Base-by-base conservation (phyloP, 2,888 invertebrate species). In the Tryphoninae sp. region DNA sequence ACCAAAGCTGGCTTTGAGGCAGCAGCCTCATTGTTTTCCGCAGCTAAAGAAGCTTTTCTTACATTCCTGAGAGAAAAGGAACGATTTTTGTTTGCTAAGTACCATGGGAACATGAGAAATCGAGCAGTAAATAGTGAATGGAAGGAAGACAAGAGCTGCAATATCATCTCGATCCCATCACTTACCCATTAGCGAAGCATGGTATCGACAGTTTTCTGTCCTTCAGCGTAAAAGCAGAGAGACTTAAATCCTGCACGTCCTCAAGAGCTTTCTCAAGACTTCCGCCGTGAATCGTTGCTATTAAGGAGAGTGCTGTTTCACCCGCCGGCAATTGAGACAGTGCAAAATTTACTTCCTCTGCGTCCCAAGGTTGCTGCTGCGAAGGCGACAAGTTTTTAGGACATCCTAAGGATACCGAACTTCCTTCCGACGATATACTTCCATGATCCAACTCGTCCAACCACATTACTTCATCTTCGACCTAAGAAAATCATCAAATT, bases 1-100 rank as follows among this genome's bases (percentile, higher is more conserved):
- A 93, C 90, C 61, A 93, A 92, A 26, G 93, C 93, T 53, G 93
- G 92, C 33, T 93, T 86, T 23, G 88, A 83, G 42, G 84, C 83
- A 16, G 85, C 75, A 1, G 87, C 86, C 49, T 86, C 83, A 45
- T 88, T 86, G 65, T 90, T 89, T 80, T 89, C 90, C 23, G 86
- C 86, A 9, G 84, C 86, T 33, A 87, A 59, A 2, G 88, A 84
- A 33, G 86, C 85, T 80, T 89, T 90, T 71, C 86, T 86, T 67
- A 84, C 77, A 42, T 82, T 84, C 11, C 91, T 91, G 61, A 1
- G 75, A 84, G 26, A n/a, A 71, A 16, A 75, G n/a, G 45, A 45
- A 13, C 11, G 45, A 11, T 0, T 26, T 26, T 26, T 19, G 19
- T 19, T 19, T 0, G 1, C 26, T 3, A 26, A 26, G 26, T 26